phyloP scores from a whole-genome alignment of 2,113 vertebrate species.

The Siniperca chuatsi region DNA sequence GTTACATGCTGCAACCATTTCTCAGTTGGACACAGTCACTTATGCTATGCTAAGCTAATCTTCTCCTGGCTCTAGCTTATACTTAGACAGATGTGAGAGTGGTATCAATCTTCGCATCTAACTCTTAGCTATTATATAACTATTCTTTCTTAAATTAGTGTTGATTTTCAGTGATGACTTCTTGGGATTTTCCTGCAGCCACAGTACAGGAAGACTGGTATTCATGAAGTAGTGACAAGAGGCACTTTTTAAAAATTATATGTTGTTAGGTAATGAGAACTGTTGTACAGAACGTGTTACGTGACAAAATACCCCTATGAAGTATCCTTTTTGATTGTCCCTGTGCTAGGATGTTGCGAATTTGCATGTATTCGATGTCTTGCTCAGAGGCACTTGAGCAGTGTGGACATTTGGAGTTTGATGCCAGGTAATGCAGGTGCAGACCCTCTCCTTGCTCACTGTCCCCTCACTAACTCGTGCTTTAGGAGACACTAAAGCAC shows the following conservation, averaged over 20 bases:
- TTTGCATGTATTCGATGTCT: too few relatives aligned
- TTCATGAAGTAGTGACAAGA: too few relatives aligned
- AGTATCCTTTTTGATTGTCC: neutral
- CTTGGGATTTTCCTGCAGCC: neutral
- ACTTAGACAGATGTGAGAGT: neutral
- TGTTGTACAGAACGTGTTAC: neutral
- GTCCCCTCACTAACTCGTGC: neutral
- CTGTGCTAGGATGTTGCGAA: neutral
- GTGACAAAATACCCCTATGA: neutral
- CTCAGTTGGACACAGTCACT: neutral
- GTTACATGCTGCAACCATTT: neutral
- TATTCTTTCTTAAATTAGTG: neutral
- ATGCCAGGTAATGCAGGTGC: neutral
- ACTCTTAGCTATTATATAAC: neutral
- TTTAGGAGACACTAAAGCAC: neutral
- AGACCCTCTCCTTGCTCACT: neutral
- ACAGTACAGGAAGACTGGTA: neutral
- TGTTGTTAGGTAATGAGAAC: too few relatives aligned
- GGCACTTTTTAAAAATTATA: too few relatives aligned
- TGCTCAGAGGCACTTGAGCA: neutral
- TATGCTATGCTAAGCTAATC: neutral
- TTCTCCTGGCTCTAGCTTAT: neutral
- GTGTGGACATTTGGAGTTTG: neutral
- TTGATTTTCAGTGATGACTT: slow-evolving; percentile 7
- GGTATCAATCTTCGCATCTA: neutral